Base-by-base conservation (phyloP, 2,113 vertebrate genomes). In the Oncorhynchus kisutch region DNA sequence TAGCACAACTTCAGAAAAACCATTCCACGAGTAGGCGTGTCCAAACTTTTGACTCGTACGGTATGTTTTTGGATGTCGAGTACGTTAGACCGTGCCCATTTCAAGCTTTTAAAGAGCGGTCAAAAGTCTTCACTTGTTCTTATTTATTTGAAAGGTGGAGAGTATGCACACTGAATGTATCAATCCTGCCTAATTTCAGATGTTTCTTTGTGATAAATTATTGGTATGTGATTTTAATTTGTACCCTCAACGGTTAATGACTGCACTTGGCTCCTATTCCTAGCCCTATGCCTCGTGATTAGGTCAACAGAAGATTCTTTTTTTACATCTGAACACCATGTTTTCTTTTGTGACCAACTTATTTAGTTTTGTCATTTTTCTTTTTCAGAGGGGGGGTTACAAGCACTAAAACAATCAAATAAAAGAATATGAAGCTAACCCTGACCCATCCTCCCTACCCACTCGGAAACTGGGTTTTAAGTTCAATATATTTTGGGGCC, bases 121-220 rank as follows among this genome's bases (percentile, higher is more conserved):
- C 39, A 45, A 45, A 12, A 45, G 87, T 88, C 85, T 85, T 88
- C 20, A 14, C 78, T 83, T 14, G 77, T 82, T 71, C 74, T 67
- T 89, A 24, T 77, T 49, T 9, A 45, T 45, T 85, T 80, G 3
- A 72, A 79, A 77, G 70, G 78, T 72, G 79, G 86, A 81, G 79
- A 87, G 85, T 80, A 87, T 82, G 89, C 91, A 92, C 89, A 90
- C 83, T 81, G 92, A 93, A 93, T 93, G 93, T 93, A 94, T 90
- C 80, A 66, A 82, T 91, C 85, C 85, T 91, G 87, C 84, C 85
- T 91, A 73, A 86, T 89, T 88, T 65, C 86, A 69, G 72, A 78
- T 86, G 85, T 27, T 82, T 89, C 72, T 79, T 45, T 27, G 78
- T 75, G 18, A 73, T 34, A 73, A 68, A 64, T 82, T 0, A 82